Percentiles rank a stretch among this genome's conserved stretches.
phyloP scores from a whole-genome alignment of 2,113 vertebrate species.

The Geococcyx californianus region DNA sequence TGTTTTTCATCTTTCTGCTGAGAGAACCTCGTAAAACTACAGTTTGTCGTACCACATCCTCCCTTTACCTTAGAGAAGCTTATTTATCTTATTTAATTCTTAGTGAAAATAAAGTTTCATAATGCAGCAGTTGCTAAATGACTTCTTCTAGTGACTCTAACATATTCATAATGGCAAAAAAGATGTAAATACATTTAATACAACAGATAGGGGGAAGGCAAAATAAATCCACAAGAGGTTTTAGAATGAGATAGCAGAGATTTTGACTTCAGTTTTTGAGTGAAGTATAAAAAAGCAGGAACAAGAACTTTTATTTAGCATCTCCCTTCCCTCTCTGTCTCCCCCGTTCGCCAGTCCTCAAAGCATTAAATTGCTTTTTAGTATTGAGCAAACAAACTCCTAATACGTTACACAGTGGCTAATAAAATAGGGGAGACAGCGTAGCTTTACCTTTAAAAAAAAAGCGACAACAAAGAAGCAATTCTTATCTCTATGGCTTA shows the following conservation, averaged over 20 bases:
- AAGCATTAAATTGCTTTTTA: neutral
- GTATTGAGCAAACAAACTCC: neutral
- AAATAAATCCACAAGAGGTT: neutral
- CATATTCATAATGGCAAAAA: neutral
- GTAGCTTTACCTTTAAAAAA: neutral
- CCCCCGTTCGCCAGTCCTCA: fast-evolving
- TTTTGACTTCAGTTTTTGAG: neutral
- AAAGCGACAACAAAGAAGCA: neutral
- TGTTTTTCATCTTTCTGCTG: neutral
- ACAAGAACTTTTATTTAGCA: neutral
- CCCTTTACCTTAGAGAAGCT: neutral
- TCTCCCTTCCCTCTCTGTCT: neutral
- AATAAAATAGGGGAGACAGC: neutral
- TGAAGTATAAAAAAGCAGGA: neutral
- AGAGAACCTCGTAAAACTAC: neutral
- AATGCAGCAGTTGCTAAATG: neutral
- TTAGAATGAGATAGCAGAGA: neutral
- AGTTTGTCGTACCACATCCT: neutral
- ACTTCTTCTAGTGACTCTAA: neutral
- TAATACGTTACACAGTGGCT: neutral
- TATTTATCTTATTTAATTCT: neutral
- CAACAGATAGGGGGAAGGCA: neutral
- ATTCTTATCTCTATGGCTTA: neutral
- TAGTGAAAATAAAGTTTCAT: neutral
- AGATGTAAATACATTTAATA: neutral